A percentile compares a stretch with the other conserved stretches of the same genome.
These are phyloP conservation scores for Clytia hemisphaerica DNA, from an alignment of 30 jellyfish, hydroid and myxozoan genomes.

Conservation along the genomic window DNA sequence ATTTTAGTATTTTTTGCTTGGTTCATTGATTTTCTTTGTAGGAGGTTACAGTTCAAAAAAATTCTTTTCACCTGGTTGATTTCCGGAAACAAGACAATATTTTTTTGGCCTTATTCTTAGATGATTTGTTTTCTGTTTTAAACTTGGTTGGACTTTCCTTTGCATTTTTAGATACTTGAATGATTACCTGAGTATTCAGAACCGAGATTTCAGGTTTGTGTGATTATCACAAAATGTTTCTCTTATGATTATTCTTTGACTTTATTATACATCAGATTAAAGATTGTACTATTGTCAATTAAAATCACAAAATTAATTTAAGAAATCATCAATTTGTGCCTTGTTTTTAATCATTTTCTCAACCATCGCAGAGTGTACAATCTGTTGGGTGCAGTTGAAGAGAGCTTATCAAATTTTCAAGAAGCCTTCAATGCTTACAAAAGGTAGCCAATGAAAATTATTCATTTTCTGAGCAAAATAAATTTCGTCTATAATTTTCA, in stretches of 20 bases:
- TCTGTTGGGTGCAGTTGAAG: constrained; percentile 63
- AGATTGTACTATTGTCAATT: not conserved
- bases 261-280: not conserved
- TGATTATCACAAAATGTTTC: not conserved
- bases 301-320: too few relatives aligned
- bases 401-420: constrained; percentile 46
- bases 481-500: not conserved
- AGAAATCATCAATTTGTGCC: not conserved
- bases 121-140: too few relatives aligned
- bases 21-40: too few relatives aligned
- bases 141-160: too few relatives aligned
- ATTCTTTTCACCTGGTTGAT: too few relatives aligned
- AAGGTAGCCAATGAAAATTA: constrained; percentile 34
- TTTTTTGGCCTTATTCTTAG: too few relatives aligned
- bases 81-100: too few relatives aligned
- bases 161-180: constrained; percentile 13
- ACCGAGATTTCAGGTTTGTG: constrained; percentile 26
- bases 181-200: constrained; percentile 26
- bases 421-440: constrained; percentile 72
- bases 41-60: too few relatives aligned
- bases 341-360: not conserved
- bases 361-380: constrained; percentile 55
- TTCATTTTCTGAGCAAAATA: not conserved
- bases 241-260: not conserved
- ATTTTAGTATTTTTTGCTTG: too few relatives aligned